These are phyloP conservation scores for Saxicola maurus DNA, from an alignment of 2,797 vertebrate species.

Conservation along the genomic window DNA sequence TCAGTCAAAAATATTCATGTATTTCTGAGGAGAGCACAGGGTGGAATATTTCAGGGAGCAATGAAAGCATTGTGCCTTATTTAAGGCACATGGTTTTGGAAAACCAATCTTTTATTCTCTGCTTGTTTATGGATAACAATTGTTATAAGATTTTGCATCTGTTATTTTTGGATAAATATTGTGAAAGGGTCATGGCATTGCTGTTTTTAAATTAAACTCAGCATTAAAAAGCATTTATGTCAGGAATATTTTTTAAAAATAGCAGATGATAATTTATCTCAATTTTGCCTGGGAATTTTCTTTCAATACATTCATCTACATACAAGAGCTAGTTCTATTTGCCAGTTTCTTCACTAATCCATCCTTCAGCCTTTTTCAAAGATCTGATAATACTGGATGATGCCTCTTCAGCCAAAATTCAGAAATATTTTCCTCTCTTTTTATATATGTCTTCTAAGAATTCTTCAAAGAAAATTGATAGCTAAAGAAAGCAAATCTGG, in stretches of 20 bases:
- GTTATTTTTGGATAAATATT: background rate
- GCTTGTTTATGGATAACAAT: background rate
- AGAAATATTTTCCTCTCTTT: background rate
- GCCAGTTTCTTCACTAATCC: background rate
- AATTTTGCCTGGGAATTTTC: background rate
- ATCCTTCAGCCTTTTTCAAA: background rate
- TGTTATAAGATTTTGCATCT: background rate
- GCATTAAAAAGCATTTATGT: background rate
- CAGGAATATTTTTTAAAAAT: background rate
- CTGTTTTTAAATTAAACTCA: background rate
- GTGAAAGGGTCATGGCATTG: background rate
- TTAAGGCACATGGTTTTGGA: background rate
- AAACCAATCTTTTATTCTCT: background rate
- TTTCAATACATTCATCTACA: background rate
- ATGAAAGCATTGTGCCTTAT: background rate
- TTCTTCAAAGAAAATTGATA: background rate
- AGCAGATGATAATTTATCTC: background rate
- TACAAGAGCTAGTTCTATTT: background rate
- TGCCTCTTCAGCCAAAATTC: background rate
- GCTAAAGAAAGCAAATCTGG: background rate
- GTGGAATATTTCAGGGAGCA: background rate
- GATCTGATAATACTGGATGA: background rate
- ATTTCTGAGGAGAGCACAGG: background rate
- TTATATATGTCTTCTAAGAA: background rate
- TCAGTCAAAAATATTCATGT: slow-evolving; percentile 12